Conservation (phyloP, 2,113 vertebrate genomes). For the Podarcis cretensis region DNA sequence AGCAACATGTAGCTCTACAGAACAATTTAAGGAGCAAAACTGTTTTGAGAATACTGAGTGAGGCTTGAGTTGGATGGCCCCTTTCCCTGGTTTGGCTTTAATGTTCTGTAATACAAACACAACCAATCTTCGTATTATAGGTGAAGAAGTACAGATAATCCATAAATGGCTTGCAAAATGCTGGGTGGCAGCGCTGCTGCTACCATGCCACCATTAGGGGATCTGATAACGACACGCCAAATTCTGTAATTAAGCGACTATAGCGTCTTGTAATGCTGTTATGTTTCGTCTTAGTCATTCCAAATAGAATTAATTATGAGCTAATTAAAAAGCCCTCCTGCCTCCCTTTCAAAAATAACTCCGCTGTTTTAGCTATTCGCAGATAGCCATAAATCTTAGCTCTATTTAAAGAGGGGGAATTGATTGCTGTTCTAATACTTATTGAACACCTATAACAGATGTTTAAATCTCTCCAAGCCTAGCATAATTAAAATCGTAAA, state of each 20-base stretch:
- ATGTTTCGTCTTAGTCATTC: conserved; percentile 53
- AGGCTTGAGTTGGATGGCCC: conserved; percentile 23
- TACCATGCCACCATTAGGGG: conserved; percentile 16
- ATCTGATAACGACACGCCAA: conserved; percentile 49
- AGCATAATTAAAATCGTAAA: conserved; percentile 80
- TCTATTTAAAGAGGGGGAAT: conserved; percentile 63
- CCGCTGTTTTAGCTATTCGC: conserved; percentile 58
- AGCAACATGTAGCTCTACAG: neutral
- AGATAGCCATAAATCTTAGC: conserved; percentile 66
- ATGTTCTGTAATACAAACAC: conserved; percentile 36
- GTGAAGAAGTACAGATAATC: conserved; percentile 55
- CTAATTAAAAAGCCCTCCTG: conserved; percentile 65
- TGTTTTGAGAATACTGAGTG: conserved; percentile 5
- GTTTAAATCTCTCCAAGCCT: conserved; percentile 74
- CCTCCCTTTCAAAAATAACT: conserved; percentile 53
- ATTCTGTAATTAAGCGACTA: conserved; percentile 63
- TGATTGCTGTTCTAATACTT: conserved; percentile 76
- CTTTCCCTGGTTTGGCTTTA: conserved; percentile 12
- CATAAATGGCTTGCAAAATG: conserved; percentile 49
- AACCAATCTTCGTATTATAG: conserved; percentile 36
- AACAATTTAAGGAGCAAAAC: conserved; percentile 15
- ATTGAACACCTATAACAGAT: conserved; percentile 76
- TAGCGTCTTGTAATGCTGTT: conserved; percentile 54
- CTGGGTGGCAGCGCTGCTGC: conserved; percentile 28
- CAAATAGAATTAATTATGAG: conserved; percentile 65